Evolutionary conservation across 1,140 invertebrate species (phyloP).

Genomic region (Calliphora vicina): DNA sequence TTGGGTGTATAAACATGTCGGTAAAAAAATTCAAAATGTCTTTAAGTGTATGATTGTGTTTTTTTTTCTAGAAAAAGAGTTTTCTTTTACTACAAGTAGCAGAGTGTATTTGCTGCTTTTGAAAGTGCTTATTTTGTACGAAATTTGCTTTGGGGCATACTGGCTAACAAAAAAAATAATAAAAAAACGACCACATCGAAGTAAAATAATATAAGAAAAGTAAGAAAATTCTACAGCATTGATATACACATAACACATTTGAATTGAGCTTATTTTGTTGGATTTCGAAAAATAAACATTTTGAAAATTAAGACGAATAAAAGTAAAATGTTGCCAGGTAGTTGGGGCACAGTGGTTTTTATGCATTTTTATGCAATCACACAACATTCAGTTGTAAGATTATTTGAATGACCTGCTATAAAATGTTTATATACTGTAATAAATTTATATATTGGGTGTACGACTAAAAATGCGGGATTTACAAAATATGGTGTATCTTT

Average conservation of each 20-base stretch:
- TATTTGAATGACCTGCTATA: too few relatives aligned
- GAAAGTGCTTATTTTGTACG: constrained; percentile 24
- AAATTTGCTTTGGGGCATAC: neutral
- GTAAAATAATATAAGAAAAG: neutral
- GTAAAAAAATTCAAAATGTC: too few relatives aligned
- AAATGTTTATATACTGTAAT: too few relatives aligned
- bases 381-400: too few relatives aligned
- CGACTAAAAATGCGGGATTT: too few relatives aligned
- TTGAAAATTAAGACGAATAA: too few relatives aligned
- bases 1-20: too few relatives aligned
- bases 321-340: neutral
- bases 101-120: neutral
- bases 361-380: too few relatives aligned
- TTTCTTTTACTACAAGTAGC: neutral
- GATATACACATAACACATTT: neutral
- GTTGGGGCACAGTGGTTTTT: neutral
- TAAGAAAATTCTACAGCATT: neutral
- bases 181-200: neutral
- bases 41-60: neutral
- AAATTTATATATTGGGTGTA: too few relatives aligned
- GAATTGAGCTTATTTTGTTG: constrained; percentile 13
- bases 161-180: too few relatives aligned
- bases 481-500: too few relatives aligned
- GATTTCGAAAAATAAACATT: neutral
- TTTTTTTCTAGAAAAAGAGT: neutral